Evolutionary conservation across 2,797 vertebrate genomes (phyloP).

Genomic region (Okamejei kenojei): DNA sequence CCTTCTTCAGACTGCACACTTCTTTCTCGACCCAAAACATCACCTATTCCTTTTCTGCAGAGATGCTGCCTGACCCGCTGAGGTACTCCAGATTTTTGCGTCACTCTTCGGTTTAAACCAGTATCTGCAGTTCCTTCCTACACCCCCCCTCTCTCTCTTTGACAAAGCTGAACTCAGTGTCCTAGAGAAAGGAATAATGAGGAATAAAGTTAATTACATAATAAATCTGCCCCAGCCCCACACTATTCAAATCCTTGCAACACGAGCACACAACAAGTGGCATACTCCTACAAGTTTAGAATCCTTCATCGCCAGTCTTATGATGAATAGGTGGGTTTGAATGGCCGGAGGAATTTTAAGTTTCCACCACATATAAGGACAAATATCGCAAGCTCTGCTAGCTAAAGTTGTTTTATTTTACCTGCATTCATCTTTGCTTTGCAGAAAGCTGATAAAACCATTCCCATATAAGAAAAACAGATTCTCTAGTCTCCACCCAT

Average conservation of each 20-base stretch:
- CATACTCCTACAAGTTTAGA: too few relatives aligned
- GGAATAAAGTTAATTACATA: neutral
- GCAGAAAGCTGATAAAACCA: neutral
- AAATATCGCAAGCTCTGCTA: neutral
- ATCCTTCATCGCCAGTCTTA: neutral
- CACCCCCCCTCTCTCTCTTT: too few relatives aligned
- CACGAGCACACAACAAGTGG: neutral
- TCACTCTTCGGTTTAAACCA: too few relatives aligned
- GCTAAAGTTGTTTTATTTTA: neutral
- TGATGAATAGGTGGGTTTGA: neutral
- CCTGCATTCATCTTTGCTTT: neutral
- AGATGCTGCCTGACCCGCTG: too few relatives aligned
- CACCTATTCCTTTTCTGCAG: too few relatives aligned
- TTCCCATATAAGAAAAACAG: neutral
- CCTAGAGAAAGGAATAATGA: neutral
- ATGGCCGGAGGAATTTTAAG: neutral
- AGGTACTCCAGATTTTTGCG: too few relatives aligned
- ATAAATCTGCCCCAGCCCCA: neutral
- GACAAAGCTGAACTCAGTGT: neutral
- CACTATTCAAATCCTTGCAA: neutral
- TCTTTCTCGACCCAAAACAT: too few relatives aligned
- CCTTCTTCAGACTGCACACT: too few relatives aligned
- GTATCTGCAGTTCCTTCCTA: too few relatives aligned
- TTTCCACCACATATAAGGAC: constrained; percentile 2
- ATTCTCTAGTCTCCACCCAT: constrained; percentile 8